Percentiles rank a stretch among this genome's conserved stretches.
These are phyloP conservation scores for Urocyon cinereoargenteus DNA, from an alignment of 2,797 vertebrate genomes.

Conservation along the genomic window DNA sequence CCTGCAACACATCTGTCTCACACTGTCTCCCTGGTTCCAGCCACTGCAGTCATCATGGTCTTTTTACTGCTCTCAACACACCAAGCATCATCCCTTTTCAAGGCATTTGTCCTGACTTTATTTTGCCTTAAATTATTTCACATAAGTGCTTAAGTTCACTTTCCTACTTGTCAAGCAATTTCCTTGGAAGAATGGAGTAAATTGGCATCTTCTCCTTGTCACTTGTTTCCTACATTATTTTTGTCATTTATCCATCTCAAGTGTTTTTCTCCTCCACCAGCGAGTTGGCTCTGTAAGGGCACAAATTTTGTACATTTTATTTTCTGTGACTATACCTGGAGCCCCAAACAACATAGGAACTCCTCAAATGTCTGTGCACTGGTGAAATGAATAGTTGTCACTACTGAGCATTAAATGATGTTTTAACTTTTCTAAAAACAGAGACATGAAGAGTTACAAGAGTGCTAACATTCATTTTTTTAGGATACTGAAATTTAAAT, in stretches of 20 bases:
- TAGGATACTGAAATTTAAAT: background rate
- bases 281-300: background rate
- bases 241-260: background rate
- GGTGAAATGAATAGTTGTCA: background rate
- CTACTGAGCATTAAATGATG: background rate
- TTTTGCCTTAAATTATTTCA: background rate
- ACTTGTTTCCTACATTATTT: background rate
- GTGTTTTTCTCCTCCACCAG: background rate
- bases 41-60: background rate
- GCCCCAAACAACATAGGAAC: background rate
- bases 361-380: background rate
- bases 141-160: background rate
- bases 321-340: background rate
- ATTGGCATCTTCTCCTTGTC: background rate
- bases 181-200: background rate
- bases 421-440: constrained; percentile 29
- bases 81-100: background rate
- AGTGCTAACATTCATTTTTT: background rate
- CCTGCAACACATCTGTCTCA: background rate
- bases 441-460: background rate
- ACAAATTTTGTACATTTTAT: background rate
- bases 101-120: background rate
- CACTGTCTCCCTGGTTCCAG: accelerated
- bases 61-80: background rate
- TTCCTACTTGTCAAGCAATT: background rate